These are phyloP conservation scores for Chironomus tepperi DNA, from an alignment of 1,140 invertebrate species.

Conservation along the genomic window DNA sequence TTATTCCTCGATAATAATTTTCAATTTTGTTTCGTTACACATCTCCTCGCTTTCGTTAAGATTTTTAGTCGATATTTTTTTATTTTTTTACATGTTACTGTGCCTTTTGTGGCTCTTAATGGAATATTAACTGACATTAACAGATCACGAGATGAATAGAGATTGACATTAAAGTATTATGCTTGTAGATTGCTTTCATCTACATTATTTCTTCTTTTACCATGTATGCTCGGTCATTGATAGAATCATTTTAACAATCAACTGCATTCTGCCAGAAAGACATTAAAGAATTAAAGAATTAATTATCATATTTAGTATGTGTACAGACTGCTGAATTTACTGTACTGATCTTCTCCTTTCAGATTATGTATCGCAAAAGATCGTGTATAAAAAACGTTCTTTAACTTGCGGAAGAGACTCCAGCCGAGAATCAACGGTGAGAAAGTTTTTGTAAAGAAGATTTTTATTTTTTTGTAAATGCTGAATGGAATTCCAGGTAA, in stretches of 20 bases:
- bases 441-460: too few species aligned
- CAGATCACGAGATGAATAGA: slow-evolving; percentile 22
- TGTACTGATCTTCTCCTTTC: too few species aligned
- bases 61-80: background rate
- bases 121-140: slow-evolving; percentile 24
- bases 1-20: slow-evolving; percentile 16
- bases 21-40: background rate
- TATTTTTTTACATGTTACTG: background rate
- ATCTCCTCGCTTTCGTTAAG: background rate
- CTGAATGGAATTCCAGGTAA: too few species aligned
- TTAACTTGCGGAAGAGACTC: too few species aligned
- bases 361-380: too few species aligned
- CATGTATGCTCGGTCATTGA: background rate
- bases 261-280: slow-evolving; percentile 11
- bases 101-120: slow-evolving; percentile 18
- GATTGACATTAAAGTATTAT: slow-evolving; percentile 23
- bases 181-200: slow-evolving; percentile 12
- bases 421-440: too few species aligned
- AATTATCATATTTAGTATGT: background rate
- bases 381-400: too few species aligned
- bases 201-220: background rate
- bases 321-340: too few species aligned
- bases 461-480: too few species aligned
- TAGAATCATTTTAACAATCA: slow-evolving; percentile 5
- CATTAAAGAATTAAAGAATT: background rate